A percentile compares a stretch with the other conserved stretches of the same genome.
phyloP scores from a whole-genome alignment of 2,888 invertebrate genomes.

The Hipparchia semele region DNA sequence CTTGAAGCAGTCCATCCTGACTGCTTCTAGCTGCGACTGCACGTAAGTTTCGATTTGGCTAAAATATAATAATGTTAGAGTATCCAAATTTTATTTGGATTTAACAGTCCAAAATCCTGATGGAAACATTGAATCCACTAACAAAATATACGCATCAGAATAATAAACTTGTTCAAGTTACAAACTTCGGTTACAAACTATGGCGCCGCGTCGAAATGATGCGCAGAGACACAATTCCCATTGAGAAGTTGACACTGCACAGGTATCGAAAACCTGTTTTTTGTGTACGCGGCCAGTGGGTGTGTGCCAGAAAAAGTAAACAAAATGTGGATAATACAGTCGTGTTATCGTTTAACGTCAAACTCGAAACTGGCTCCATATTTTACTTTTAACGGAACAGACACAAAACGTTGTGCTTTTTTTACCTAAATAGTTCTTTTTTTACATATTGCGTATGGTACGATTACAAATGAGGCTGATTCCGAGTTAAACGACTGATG shows the following conservation, averaged over 20 bases:
- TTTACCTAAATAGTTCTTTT: not conserved
- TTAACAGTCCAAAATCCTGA: no score
- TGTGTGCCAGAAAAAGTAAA: constrained; percentile 60
- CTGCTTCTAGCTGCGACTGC: no score
- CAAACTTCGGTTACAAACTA: not conserved
- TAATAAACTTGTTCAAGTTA: not conserved
- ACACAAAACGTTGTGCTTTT: not conserved
- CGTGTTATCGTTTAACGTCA: constrained; percentile 5
- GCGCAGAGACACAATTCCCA: constrained; percentile 25
- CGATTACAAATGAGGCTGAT: not conserved
- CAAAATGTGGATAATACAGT: constrained; percentile 45
- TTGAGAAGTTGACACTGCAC: constrained; percentile 48
- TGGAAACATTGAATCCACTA: no score
- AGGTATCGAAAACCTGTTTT: constrained; percentile 57
- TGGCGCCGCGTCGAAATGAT: constrained; percentile 24
- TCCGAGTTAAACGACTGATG: not conserved
- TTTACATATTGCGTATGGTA: not conserved
- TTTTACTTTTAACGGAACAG: not conserved
- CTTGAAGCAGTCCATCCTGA: no score
- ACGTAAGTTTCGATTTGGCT: no score
- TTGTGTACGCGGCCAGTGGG: constrained; percentile 58
- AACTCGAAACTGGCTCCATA: constrained; percentile 6
- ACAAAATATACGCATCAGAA: no score
- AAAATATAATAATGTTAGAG: no score
- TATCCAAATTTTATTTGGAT: no score